These are phyloP conservation scores for Pogonomyrmex californicus DNA, from an alignment of 1,140 invertebrate species.

Conservation along the genomic window DNA sequence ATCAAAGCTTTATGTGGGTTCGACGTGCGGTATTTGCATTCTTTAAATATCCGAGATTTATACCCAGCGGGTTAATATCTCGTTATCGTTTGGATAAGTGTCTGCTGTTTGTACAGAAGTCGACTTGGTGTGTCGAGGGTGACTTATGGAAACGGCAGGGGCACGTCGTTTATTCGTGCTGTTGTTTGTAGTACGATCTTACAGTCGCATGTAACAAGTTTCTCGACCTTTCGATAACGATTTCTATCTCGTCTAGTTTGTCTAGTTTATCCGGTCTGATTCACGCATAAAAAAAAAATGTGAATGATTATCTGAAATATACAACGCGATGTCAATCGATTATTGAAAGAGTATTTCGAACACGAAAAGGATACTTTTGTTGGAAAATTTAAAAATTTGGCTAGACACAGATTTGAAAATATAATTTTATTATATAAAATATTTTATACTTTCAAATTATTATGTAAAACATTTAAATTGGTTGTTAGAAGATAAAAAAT, in stretches of 20 bases:
- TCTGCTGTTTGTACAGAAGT: not conserved
- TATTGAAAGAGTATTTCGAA: not conserved
- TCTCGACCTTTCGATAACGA: slow-evolving; percentile 44
- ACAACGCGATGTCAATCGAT: too few relatives aligned
- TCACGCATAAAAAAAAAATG: not conserved
- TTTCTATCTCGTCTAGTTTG: slow-evolving; percentile 16
- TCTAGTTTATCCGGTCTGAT: not conserved
- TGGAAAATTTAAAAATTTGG: too few relatives aligned
- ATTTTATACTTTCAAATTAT: too few relatives aligned
- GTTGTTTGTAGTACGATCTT: not conserved
- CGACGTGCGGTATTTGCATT: not conserved
- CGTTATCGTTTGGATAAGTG: not conserved
- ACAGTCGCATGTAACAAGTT: not conserved
- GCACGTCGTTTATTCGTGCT: slow-evolving; percentile 16
- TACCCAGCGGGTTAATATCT: not conserved
- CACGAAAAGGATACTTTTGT: not conserved
- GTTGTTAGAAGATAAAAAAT: too few relatives aligned
- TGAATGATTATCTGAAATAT: not conserved
- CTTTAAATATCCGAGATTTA: not conserved
- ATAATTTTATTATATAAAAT: too few relatives aligned
- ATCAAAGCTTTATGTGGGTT: not conserved
- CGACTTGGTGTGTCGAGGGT: not conserved
- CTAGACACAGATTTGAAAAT: too few relatives aligned
- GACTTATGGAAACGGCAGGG: slow-evolving; percentile 20
- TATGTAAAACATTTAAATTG: too few relatives aligned